Conservation (phyloP, 2,113 vertebrate genomes). For the Tragelaphus imberbis region DNA sequence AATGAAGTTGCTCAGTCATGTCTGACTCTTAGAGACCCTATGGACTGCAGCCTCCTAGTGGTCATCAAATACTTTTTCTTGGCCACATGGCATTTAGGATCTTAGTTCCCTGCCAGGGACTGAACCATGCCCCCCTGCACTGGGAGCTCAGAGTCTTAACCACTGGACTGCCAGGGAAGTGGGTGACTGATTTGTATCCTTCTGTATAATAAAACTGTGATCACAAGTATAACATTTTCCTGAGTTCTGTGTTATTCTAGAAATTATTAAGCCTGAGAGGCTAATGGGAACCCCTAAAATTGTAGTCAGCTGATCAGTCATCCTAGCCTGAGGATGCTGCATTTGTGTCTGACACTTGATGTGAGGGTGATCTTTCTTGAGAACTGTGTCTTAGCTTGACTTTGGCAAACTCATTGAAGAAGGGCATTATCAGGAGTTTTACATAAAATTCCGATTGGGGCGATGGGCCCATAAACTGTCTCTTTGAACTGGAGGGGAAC, state of each 20-base stretch:
- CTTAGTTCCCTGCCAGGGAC: not conserved
- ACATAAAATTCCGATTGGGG: not conserved
- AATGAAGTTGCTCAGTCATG: too few relatives aligned
- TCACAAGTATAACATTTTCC: not conserved
- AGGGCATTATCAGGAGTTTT: not conserved
- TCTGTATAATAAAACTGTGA: not conserved
- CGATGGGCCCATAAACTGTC: not conserved
- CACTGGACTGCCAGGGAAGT: not conserved
- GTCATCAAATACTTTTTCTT: not conserved
- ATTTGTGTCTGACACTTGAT: not conserved
- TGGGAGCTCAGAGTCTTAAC: not conserved
- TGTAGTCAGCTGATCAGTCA: not conserved
- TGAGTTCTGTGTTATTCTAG: not conserved
- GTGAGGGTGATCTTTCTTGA: not conserved
- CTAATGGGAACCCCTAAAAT: not conserved
- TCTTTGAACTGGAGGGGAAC: not conserved
- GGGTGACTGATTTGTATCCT: not conserved
- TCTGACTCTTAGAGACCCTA: too few relatives aligned
- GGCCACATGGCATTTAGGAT: not conserved
- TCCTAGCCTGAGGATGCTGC: not conserved
- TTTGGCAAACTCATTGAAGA: not conserved
- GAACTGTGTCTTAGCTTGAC: not conserved
- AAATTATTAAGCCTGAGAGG: not conserved
- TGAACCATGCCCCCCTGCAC: not conserved
- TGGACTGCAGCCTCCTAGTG: not conserved